Conservation (phyloP, 2,797 vertebrate species). For the Premnoplex brunnescens region DNA sequence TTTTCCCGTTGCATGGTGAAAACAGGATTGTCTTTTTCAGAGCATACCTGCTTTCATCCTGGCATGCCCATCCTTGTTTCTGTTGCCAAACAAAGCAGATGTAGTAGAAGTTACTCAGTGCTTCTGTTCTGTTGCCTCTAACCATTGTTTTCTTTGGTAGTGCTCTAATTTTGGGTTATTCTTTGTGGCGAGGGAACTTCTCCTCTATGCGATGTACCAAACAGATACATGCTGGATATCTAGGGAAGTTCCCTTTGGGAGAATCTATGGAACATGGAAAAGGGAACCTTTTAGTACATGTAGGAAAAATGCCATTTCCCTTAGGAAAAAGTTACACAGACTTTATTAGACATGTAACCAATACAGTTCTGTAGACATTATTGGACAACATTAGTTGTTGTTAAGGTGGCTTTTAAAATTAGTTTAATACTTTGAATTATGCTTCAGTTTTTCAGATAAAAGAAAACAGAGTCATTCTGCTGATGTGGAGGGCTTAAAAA, state of each 20-base stretch:
- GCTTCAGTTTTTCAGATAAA: background rate
- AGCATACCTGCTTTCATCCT: background rate
- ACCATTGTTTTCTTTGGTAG: background rate
- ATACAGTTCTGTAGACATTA: background rate
- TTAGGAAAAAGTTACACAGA: background rate
- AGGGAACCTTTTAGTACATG: background rate
- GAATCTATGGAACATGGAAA: background rate
- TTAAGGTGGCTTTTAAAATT: background rate
- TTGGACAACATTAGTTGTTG: background rate
- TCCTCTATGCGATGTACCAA: accelerated
- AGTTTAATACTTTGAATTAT: background rate
- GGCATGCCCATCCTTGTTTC: background rate
- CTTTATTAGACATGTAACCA: background rate
- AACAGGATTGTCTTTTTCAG: background rate
- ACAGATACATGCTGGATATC: background rate
- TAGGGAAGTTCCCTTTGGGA: background rate
- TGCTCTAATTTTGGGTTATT: background rate
- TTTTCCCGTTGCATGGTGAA: background rate
- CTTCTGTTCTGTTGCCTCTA: background rate
- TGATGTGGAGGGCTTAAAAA: background rate
- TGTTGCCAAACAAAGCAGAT: background rate
- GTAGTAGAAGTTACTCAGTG: background rate
- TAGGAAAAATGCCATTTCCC: background rate
- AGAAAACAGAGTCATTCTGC: background rate
- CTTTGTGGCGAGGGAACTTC: background rate